Base-by-base conservation (phyloP, 2,797 vertebrate species). In the Catostomus latipinnis region DNA sequence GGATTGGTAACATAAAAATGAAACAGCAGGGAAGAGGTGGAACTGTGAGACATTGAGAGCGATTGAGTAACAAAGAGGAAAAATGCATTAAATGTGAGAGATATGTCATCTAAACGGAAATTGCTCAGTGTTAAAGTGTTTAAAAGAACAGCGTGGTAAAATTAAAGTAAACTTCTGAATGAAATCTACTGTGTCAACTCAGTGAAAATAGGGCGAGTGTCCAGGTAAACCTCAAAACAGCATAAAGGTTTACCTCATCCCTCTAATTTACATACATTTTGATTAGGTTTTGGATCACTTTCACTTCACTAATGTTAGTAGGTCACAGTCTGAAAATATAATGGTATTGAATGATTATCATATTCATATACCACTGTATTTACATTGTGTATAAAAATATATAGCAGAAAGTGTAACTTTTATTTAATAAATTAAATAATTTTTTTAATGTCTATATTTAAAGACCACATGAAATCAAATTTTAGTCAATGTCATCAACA, bases 21-120 rank as follows among this genome's bases (percentile, higher is more conserved):
- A 72, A 57, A n/a, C 53, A 60, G 14, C 45, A 60, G 56, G 56
- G 45, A 72, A 49, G 12, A 72, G 11, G 16, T 22, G 11, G 56
- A 5, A 4, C 11, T 45, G 12, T 60, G 45, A 49, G 43, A 18
- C 6, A 34, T 34, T 34, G 34, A 58, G 54, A 71, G 52, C 52
- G 52, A 53, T 53, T 53, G 13, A 53, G 58, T 60, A 13, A 72
- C 56, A 43, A 10, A 53, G 52, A 53, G 52, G 45, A 14, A 49
- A 72, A 60, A 71, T 45, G 13, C 13, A 2, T 9, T 56, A 56
- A 71, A 70, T 56, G 8, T 56, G 22, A 13, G 8, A 14, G 52
- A 45, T 43, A 12, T 6, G 13, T 43, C 52, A 54, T 10, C 34
- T 45, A 50, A 56, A 11, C 5, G n/a, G 13, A 56, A 56, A 56